Evolutionary conservation across 1,140 invertebrate species (phyloP), one percentile per base, ranked within the genome.

Genomic region (Lordiphosa stackelbergi): DNA sequence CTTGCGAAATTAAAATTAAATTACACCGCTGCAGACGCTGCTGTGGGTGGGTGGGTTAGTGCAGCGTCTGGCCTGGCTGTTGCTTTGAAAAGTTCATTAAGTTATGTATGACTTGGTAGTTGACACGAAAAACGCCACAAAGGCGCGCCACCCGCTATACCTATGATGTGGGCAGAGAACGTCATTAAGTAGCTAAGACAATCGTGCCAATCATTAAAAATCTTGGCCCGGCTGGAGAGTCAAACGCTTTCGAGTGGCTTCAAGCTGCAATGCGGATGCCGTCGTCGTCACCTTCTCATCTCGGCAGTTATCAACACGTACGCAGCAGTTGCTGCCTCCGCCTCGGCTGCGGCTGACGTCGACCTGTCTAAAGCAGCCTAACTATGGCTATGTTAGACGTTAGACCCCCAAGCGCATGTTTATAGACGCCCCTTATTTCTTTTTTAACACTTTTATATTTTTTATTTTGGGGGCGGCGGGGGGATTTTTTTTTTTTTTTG

Each of bases 171-270:
- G 36, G 36, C 19, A 13, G 38, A 12, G 24, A 71, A 68, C 68
- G 70, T 83, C 69, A 77, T 81, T 81, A 81, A 81, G 77, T 81
- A 83, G 77, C 77, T 69, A 72, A 81, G 77, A 81, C 77, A 81
- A 81, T 81, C 77, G 77, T 81, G 77, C 77, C 77, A 81, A 81
- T 81, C 77, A 81, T 81, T 81, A 81, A 81, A 81, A 81, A 81
- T 84, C 78, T 83, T 63, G 43, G 60, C 9, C 53, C 53, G 45
- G 51, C 52, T 63, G 28, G 53, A 63, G 41, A 70, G 66, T 69
- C 66, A 72, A 81, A 75, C 60, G 77, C 75, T 66, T 36, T 53
- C 40, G 71, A 71, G 71, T 71, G 38, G 36, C 53, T 40, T 28
- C 40, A 52, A 51, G 47, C 71, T 77, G 74, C 74, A 77, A 73